Evolutionary conservation across 1,140 invertebrate species (phyloP).

Genomic region (Bombus superbus): DNA sequence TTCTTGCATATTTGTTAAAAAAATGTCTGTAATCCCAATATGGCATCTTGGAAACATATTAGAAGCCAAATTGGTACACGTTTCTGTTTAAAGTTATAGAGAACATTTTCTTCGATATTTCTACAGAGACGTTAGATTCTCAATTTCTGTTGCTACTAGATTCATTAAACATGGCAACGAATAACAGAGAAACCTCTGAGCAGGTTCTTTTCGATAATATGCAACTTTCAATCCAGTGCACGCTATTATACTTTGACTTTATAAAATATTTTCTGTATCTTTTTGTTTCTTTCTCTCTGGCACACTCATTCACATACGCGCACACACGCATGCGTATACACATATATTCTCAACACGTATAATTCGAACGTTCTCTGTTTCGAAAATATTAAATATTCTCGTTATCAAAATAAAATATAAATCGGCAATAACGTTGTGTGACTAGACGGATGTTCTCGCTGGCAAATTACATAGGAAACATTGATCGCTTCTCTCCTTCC

Average conservation of each 20-base stretch:
- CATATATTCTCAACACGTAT: slow-evolving; percentile 33
- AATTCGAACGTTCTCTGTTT: slow-evolving; percentile 52
- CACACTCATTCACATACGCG: slow-evolving; percentile 1
- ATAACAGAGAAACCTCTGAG: background rate
- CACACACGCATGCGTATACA: background rate
- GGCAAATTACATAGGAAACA: slow-evolving; percentile 73
- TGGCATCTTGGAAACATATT: background rate
- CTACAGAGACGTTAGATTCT: background rate
- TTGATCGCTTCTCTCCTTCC: slow-evolving; percentile 60
- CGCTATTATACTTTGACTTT: slow-evolving; percentile 6
- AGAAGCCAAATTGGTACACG: background rate
- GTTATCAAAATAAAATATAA: slow-evolving; percentile 78
- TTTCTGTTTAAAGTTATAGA: background rate
- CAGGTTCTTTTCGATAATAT: background rate
- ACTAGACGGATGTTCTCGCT: slow-evolving; percentile 59
- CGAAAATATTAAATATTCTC: slow-evolving; percentile 72
- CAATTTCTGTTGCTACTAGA: background rate
- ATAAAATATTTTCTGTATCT: slow-evolving; percentile 42
- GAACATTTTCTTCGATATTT: background rate
- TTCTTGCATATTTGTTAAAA: background rate
- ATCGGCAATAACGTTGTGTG: slow-evolving; percentile 71
- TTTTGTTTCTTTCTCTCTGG: slow-evolving; percentile 8
- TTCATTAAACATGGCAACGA: background rate
- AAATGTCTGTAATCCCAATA: background rate
- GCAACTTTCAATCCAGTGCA: background rate